Evolutionary conservation across 2,888 invertebrate genomes (phyloP).

Genomic region (Andrena trimmerana): DNA sequence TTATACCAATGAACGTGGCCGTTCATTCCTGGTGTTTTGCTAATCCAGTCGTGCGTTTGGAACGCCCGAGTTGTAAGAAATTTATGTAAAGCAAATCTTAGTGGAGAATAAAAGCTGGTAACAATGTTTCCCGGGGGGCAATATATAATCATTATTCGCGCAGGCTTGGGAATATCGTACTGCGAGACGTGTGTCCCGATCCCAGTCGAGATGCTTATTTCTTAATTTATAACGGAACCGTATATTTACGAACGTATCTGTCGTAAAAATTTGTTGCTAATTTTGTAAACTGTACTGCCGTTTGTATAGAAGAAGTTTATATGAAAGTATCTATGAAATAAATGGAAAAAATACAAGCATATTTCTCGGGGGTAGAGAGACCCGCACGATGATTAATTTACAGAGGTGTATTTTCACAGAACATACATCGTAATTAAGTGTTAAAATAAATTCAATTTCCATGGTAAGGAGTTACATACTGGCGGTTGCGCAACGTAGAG

Average conservation of each 20-base stretch:
- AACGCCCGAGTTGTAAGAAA: constrained; percentile 53
- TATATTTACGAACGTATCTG: constrained; percentile 17
- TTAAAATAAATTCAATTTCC: constrained; percentile 86
- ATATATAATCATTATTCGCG: constrained; percentile 24
- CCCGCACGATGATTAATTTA: neutral
- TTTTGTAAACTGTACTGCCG: constrained; percentile 9
- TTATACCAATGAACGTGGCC: constrained; percentile 34
- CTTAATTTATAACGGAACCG: constrained; percentile 24
- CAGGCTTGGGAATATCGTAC: constrained; percentile 9
- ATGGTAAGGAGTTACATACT: constrained; percentile 86
- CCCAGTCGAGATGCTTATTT: constrained; percentile 11
- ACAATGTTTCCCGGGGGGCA: constrained; percentile 24
- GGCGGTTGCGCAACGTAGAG: constrained; percentile 88
- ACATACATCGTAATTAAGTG: constrained; percentile 68
- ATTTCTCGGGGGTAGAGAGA: neutral
- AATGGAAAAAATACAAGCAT: constrained; percentile 7
- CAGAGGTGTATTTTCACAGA: constrained; percentile 19
- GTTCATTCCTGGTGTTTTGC: constrained; percentile 26
- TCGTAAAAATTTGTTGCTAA: constrained; percentile 42
- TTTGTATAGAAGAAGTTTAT: constrained; percentile 21
- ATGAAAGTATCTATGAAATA: constrained; percentile 22
- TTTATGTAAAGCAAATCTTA: constrained; percentile 50
- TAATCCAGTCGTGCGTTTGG: constrained; percentile 12
- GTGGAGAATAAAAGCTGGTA: constrained; percentile 57
- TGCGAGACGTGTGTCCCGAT: constrained; percentile 20